These are phyloP conservation scores for Acanthisitta chloris DNA, from an alignment of 2,113 vertebrate species.

Conservation along the genomic window DNA sequence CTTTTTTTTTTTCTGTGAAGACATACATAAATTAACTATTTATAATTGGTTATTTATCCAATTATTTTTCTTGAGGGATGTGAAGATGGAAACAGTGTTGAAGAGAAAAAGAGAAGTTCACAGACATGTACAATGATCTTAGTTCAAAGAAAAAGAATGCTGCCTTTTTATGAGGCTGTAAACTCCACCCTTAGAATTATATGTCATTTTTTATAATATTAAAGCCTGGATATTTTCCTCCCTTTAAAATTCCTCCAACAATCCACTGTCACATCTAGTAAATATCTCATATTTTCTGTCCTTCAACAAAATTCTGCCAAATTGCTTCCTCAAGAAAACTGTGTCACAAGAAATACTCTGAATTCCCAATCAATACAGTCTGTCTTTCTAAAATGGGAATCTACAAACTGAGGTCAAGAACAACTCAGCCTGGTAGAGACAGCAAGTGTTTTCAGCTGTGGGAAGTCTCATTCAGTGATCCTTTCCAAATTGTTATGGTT, in stretches of 20 bases:
- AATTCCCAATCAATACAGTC: slow-evolving; percentile 31
- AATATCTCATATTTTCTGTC: slow-evolving; percentile 12
- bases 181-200: background rate
- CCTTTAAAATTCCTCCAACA: background rate
- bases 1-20: background rate
- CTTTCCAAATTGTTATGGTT: slow-evolving; percentile 59
- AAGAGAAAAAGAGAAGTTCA: slow-evolving; percentile 9
- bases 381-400: slow-evolving; percentile 27
- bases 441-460: slow-evolving; percentile 69
- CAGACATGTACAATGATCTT: background rate
- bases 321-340: slow-evolving; percentile 2
- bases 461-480: slow-evolving; percentile 70
- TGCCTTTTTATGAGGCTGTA: background rate
- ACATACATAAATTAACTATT: slow-evolving; percentile 26
- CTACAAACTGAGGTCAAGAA: slow-evolving; percentile 51
- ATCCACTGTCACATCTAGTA: background rate
- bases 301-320: slow-evolving; percentile 22
- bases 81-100: slow-evolving; percentile 37
- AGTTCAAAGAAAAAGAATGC: slow-evolving; percentile 12
- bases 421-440: slow-evolving; percentile 63
- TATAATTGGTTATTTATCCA: slow-evolving; percentile 26
- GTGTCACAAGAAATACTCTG: slow-evolving; percentile 5
- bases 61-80: slow-evolving; percentile 32
- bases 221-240: background rate
- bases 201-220: background rate